A percentile compares a stretch with the other conserved stretches of the same genome.
These are phyloP conservation scores for Decapterus maruadsi DNA, from an alignment of 2,797 vertebrate genomes.

Conservation along the genomic window DNA sequence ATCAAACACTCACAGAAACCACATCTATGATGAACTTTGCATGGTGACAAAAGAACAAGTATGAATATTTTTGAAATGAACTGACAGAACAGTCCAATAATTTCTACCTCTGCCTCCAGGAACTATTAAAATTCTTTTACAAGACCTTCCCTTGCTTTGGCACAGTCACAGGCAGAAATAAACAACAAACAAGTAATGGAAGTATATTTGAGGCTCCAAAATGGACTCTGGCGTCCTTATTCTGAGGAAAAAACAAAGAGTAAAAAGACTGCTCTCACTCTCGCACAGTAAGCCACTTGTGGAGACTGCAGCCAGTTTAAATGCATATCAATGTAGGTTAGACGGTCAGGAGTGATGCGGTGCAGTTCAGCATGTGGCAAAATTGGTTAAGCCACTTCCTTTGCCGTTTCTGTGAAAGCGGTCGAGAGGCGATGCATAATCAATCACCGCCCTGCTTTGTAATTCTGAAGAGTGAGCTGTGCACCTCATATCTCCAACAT, in stretches of 20 bases:
- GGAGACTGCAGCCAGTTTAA: conserved; percentile 41
- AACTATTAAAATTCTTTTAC: no score
- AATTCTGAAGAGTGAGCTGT: conserved; percentile 6
- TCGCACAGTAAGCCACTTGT: conserved; percentile 20
- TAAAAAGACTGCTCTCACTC: not conserved
- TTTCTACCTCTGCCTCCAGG: not conserved
- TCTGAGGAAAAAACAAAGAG: not conserved
- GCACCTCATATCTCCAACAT: conserved; percentile 10
- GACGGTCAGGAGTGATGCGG: conserved; percentile 24
- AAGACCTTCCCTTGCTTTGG: no score
- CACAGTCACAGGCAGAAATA: not conserved
- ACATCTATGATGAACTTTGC: not conserved
- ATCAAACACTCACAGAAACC: no score
- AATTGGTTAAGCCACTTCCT: conserved; percentile 35
- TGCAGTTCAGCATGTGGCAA: conserved; percentile 28
- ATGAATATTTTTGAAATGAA: not conserved
- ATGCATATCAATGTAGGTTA: conserved; percentile 47
- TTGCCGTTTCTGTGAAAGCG: conserved; percentile 6
- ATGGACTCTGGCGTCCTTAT: not conserved
- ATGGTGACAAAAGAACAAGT: no score
- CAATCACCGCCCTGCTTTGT: conserved; percentile 38
- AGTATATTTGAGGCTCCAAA: not conserved
- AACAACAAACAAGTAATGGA: conserved; percentile 5
- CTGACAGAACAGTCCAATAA: not conserved
- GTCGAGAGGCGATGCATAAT: conserved; percentile 44